Base-by-base conservation (phyloP, 1,140 invertebrate genomes). In the Sinella curviseta region DNA sequence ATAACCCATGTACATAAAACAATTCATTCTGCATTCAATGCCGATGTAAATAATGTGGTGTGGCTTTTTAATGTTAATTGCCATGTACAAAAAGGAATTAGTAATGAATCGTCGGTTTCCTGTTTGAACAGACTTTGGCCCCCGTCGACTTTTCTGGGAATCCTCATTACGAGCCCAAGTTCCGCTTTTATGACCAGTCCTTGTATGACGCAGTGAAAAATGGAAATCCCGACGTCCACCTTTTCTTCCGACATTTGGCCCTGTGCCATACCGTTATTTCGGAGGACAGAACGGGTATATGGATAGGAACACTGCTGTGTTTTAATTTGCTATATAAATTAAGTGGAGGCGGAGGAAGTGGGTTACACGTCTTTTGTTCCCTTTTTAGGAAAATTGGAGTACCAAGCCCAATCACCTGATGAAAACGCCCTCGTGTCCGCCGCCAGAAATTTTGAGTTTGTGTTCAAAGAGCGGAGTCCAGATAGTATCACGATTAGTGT, bases 201-300 rank as follows among this genome's bases (percentile, higher is more conserved):
- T 87, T 99, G 26, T 85, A 98, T 79, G 93, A 97, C 79, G 95
- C 94, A 16, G 94, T 98, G 24, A 90, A 89, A 81, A 88, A 89
- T 1, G 86, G 87, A 4, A 92, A 97, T 84, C 86, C 88, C 30
- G 90, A 94, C 83, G 92, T 93, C 31, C 92, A 94, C 83, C 91
- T 91, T 84, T 98, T 98, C 88, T 99, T 97, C 89, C 90, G 94
- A 31, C 87, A 97, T 35, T 88, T 99, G 54, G 93, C 96, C 1
- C 87, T 97, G 0, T 99, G 97, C 86, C 97, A 99, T 86, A 99
- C 97, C 1, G 97, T 99, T n/a, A 98, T 98, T 96, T 93, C 96
- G 0, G 97, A 97, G 76, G 92, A 94, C 78, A 95, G 94, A 84
- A 91, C 93, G 77, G 95, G 94, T 84, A 90, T 90, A 36, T 39